A percentile compares a stretch with the other conserved stretches of the same genome.
Conservation (phyloP, 2,888 invertebrate species). For the Eretmocerus hayati region DNA sequence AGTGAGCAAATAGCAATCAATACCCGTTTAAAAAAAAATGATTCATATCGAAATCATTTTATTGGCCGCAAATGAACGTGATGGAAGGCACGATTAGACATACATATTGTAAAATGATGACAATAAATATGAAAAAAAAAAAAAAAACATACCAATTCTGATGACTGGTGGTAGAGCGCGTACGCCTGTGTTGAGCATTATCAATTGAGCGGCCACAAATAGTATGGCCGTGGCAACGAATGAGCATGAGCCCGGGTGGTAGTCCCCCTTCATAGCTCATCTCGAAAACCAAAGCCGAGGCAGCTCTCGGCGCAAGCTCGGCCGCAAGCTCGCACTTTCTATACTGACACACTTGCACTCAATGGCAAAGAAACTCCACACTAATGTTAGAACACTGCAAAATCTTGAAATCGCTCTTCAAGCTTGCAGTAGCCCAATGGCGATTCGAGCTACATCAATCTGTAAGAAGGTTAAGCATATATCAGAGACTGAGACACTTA, state of each 20-base stretch:
- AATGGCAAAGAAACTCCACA: too few relatives aligned
- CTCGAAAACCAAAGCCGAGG: constrained; percentile 34
- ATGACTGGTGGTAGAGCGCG: constrained; percentile 41
- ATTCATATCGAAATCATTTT: too few relatives aligned
- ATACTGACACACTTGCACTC: too few relatives aligned
- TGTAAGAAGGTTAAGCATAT: constrained; percentile 2
- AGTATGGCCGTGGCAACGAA: constrained; percentile 39
- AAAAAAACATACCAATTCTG: constrained; percentile 37
- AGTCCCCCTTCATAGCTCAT: constrained; percentile 45
- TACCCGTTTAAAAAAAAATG: too few relatives aligned
- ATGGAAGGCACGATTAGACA: too few relatives aligned
- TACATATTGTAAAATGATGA: too few relatives aligned
- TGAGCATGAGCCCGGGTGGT: constrained; percentile 41
- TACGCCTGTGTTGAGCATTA: constrained; percentile 34
- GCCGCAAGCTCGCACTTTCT: too few relatives aligned
- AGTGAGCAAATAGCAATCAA: too few relatives aligned
- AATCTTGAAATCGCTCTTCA: too few relatives aligned
- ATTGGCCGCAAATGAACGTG: too few relatives aligned
- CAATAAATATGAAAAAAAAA: background rate
- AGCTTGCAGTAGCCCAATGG: constrained; percentile 9
- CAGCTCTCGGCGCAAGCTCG: background rate
- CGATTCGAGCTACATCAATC: constrained; percentile 18
- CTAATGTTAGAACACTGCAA: too few relatives aligned
- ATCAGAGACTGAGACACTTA: constrained; percentile 6
- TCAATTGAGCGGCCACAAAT: constrained; percentile 38